A percentile compares a stretch with the other conserved stretches of the same genome.
Evolutionary conservation across 2,797 vertebrate genomes (phyloP).

Genomic region (Lateolabrax maculatus): DNA sequence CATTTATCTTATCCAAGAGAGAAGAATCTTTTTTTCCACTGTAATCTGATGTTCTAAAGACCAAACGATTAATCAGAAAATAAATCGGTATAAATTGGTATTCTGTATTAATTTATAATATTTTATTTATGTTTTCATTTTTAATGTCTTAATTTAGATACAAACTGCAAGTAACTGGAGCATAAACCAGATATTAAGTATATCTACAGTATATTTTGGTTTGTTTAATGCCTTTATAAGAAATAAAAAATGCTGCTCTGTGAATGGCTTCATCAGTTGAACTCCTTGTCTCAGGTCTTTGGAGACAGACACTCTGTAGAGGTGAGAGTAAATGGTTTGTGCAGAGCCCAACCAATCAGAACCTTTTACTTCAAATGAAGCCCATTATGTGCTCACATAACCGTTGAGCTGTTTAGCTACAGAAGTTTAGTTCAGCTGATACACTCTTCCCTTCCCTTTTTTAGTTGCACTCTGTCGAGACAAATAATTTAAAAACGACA

Average conservation of each 20-base stretch:
- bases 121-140: no score
- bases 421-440: conserved; percentile 21
- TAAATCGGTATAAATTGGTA: no score
- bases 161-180: no score
- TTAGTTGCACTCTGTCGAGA: conserved; percentile 29
- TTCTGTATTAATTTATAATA: no score
- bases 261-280: conserved; percentile 1
- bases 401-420: not conserved
- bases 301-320: not conserved
- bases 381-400: conserved; percentile 35
- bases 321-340: not conserved
- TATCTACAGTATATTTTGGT: not conserved
- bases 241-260: conserved; percentile 7
- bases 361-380: conserved; percentile 26
- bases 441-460: not conserved
- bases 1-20: no score
- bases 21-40: no score
- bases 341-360: conserved; percentile 7
- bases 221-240: not conserved
- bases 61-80: no score
- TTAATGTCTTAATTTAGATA: no score
- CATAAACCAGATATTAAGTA: no score
- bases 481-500: conserved; percentile 12
- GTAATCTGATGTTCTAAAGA: no score
- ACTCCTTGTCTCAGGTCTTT: not conserved